phyloP scores from a whole-genome alignment of 2,888 invertebrate genomes.

The Steinernema carpocapsae region DNA sequence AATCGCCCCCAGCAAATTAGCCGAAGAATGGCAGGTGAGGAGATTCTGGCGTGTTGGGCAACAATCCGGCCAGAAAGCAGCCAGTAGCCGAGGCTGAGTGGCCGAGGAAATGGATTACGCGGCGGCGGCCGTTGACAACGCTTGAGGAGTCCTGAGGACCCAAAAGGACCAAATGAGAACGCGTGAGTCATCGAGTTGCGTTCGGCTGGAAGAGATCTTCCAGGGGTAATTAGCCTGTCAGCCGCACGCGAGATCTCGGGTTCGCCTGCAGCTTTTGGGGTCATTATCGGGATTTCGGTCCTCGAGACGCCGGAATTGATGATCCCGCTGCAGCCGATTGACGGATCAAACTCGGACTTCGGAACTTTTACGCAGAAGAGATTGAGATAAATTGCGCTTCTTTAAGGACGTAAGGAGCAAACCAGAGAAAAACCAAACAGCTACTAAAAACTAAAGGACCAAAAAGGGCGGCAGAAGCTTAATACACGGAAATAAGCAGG shows the following conservation, averaged over 20 bases:
- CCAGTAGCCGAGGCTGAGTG: background rate
- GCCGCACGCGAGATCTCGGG: slow-evolving; percentile 10
- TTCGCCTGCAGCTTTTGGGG: background rate
- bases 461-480: no score
- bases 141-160: background rate
- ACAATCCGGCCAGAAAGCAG: background rate
- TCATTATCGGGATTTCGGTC: slow-evolving; percentile 27
- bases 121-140: background rate
- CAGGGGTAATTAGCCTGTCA: slow-evolving; percentile 31
- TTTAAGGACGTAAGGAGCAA: no score
- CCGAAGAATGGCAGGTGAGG: slow-evolving; percentile 15
- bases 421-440: no score
- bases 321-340: slow-evolving; percentile 16
- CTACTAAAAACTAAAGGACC: no score
- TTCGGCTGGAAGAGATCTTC: slow-evolving; percentile 25
- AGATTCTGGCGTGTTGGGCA: slow-evolving; percentile 1
- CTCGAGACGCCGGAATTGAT: background rate
- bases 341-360: background rate
- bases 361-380: no score
- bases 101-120: slow-evolving; percentile 2
- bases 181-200: slow-evolving; percentile 33
- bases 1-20: slow-evolving; percentile 3
- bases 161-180: slow-evolving; percentile 23
- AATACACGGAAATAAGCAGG: no score
- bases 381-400: no score